These are phyloP conservation scores for Coleophora flavipennella DNA, from an alignment of 2,888 invertebrate species.

Conservation along the genomic window DNA sequence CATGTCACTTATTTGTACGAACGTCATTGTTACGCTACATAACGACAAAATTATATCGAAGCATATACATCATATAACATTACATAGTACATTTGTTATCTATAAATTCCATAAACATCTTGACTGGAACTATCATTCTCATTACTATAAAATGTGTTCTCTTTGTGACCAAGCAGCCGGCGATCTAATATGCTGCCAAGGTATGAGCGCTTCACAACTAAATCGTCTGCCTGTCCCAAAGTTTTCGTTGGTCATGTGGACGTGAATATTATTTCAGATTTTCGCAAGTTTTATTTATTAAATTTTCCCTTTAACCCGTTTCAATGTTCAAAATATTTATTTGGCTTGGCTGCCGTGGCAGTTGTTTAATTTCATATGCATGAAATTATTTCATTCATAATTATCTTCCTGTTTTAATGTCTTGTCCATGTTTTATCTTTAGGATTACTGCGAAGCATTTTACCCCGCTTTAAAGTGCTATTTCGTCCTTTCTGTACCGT, in stretches of 20 bases:
- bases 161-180: constrained; percentile 66
- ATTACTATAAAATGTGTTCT: constrained; percentile 44
- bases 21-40: too few species aligned
- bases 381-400: not conserved
- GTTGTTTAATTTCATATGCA: not conserved
- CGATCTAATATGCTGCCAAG: constrained; percentile 72
- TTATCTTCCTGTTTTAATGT: not conserved
- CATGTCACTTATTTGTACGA: too few species aligned
- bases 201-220: constrained; percentile 41
- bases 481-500: too few species aligned
- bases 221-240: constrained; percentile 18
- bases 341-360: constrained; percentile 10
- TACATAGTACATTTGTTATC: not conserved
- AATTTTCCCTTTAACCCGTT: constrained; percentile 1
- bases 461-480: too few species aligned
- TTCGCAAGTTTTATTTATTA: constrained; percentile 8
- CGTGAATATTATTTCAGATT: constrained; percentile 14
- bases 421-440: constrained; percentile 1
- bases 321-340: constrained; percentile 5
- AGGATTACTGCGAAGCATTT: too few species aligned
- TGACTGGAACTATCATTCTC: constrained; percentile 4
- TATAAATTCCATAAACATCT: not conserved
- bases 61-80: not conserved
- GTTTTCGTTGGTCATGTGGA: constrained; percentile 17
- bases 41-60: not conserved